phyloP scores from a whole-genome alignment of 2,888 invertebrate genomes.

The Eurois occulta region DNA sequence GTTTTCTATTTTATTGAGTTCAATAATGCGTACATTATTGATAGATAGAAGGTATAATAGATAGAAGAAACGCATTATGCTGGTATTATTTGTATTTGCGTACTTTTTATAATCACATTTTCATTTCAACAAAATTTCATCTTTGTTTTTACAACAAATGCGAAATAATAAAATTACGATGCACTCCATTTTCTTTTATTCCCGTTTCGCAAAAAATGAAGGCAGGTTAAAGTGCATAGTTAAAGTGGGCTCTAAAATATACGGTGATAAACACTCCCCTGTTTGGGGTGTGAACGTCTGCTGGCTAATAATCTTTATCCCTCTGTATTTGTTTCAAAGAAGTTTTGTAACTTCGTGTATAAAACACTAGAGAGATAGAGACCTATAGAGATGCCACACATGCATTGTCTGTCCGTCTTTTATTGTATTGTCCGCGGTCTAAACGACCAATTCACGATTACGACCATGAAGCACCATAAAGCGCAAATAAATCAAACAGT shows the following conservation, averaged over 20 bases:
- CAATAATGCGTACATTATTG: no score
- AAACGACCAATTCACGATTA: slow-evolving; percentile 64
- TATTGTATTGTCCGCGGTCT: slow-evolving; percentile 24
- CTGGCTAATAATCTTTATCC: slow-evolving; percentile 51
- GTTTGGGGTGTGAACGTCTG: slow-evolving; percentile 52
- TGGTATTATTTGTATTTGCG: background rate
- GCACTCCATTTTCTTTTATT: slow-evolving; percentile 50
- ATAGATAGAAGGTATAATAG: no score
- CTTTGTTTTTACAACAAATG: slow-evolving; percentile 24
- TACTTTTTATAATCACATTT: slow-evolving; percentile 5
- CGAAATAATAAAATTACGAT: slow-evolving; percentile 23
- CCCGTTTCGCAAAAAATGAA: slow-evolving; percentile 31
- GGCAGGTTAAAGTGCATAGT: slow-evolving; percentile 54
- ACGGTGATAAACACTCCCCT: slow-evolving; percentile 47
- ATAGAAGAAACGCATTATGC: background rate
- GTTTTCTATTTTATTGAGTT: background rate
- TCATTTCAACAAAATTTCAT: background rate
- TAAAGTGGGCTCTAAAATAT: slow-evolving; percentile 47
- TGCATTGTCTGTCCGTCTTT: slow-evolving; percentile 26
- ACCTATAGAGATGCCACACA: slow-evolving; percentile 10
- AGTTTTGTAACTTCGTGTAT: slow-evolving; percentile 2
- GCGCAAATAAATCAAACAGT: slow-evolving; percentile 64
- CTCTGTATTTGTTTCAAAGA: slow-evolving; percentile 15
- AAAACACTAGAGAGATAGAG: slow-evolving; percentile 8
- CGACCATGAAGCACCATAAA: slow-evolving; percentile 49